Evolutionary conservation across 2,888 invertebrate genomes (phyloP).

Genomic region (Furcula furcula): DNA sequence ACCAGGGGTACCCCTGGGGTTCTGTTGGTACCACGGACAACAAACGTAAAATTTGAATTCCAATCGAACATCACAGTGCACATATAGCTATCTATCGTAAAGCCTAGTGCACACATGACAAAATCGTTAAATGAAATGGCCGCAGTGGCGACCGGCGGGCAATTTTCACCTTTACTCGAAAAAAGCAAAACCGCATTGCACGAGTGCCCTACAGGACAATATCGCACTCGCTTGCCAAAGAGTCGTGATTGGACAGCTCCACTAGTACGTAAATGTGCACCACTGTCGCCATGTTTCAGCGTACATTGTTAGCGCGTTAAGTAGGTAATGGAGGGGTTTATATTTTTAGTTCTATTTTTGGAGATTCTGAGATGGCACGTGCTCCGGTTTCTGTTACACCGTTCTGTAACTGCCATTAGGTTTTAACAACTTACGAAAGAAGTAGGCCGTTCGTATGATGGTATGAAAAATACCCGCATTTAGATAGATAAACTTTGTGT

Average conservation of each 20-base stretch:
- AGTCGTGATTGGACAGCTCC: slow-evolving; percentile 37
- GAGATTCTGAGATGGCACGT: slow-evolving; percentile 60
- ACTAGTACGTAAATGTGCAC: slow-evolving; percentile 32
- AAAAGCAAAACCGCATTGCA: slow-evolving; percentile 24
- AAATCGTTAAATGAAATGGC: slow-evolving; percentile 35
- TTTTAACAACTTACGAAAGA: too few species aligned
- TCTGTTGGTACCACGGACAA: too few species aligned
- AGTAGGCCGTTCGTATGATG: too few species aligned
- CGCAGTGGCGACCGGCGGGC: slow-evolving; percentile 28
- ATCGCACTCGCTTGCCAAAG: slow-evolving; percentile 34
- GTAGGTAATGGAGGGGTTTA: slow-evolving; percentile 62
- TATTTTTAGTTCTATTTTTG: slow-evolving; percentile 74
- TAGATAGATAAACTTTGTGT: too few species aligned
- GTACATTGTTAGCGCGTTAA: slow-evolving; percentile 75
- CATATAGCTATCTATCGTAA: slow-evolving; percentile 6
- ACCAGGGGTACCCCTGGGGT: too few species aligned
- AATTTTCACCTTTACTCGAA: slow-evolving; percentile 40
- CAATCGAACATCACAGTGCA: too few species aligned
- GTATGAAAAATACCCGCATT: too few species aligned
- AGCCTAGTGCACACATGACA: slow-evolving; percentile 30
- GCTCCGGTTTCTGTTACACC: slow-evolving; percentile 37
- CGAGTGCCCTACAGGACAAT: slow-evolving; percentile 38
- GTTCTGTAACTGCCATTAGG: slow-evolving; percentile 19
- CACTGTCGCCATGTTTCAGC: slow-evolving; percentile 33
- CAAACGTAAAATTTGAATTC: too few species aligned